A percentile compares a stretch with the other conserved stretches of the same genome.
Conservation (phyloP, 2,888 invertebrate species). For the Pyrgus malvae region DNA sequence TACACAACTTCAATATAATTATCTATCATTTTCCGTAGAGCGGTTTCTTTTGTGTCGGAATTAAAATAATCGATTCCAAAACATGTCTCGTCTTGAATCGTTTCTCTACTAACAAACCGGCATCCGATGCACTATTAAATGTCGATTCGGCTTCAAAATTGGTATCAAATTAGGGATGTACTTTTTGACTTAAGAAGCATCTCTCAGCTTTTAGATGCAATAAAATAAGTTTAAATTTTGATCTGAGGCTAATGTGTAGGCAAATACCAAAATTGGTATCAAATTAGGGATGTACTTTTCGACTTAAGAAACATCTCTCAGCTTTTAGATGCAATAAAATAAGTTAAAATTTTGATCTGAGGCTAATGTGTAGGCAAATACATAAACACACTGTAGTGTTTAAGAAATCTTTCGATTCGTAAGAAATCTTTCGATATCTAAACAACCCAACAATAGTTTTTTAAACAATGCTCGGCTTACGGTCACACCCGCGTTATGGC, state of each 20-base stretch:
- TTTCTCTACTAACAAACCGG: conserved; percentile 40
- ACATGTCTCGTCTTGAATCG: conserved; percentile 50
- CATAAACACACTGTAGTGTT: too few relatives aligned
- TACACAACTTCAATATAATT: conserved; percentile 18
- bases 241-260: too few relatives aligned
- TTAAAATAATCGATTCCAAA: conserved; percentile 55
- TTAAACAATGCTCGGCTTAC: too few relatives aligned
- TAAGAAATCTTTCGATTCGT: too few relatives aligned
- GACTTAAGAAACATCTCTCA: neutral
- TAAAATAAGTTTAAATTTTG: too few relatives aligned
- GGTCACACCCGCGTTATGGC: too few relatives aligned
- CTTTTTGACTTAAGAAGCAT: neutral
- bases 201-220: neutral
- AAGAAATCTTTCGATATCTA: too few relatives aligned
- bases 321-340: too few relatives aligned
- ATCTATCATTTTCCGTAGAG: conserved; percentile 35
- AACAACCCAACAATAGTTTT: too few relatives aligned
- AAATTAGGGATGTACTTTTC: conserved; percentile 10
- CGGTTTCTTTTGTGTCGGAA: conserved; percentile 28
- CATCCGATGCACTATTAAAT: conserved; percentile 60
- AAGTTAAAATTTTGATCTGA: too few relatives aligned
- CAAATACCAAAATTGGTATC: conserved; percentile 43
- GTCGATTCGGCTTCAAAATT: conserved; percentile 55
- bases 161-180: conserved; percentile 18
- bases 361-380: too few relatives aligned